Evolutionary conservation across 2,113 vertebrate species (phyloP), one percentile per base, ranked within the genome.

Genomic region (Piaya cayana): DNA sequence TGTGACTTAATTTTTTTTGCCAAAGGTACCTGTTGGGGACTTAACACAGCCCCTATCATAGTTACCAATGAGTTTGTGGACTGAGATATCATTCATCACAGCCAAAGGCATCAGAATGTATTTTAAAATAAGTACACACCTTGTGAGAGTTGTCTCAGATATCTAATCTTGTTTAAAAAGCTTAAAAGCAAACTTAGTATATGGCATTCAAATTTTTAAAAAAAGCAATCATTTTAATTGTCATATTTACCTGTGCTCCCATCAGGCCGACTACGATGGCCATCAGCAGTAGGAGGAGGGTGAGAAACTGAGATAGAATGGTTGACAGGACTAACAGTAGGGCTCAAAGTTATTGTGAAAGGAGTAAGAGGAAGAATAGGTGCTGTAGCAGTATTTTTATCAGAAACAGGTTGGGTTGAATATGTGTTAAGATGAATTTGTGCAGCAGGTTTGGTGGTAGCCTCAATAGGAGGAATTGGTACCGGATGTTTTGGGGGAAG

Each of bases 231-330:
- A 59, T 39, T 90, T 70, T 42, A 82, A 23, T 81, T 83, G 19
- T 83, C 14, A n/a, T 91, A 93, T 69, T 98, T 97, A 98, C 98
- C 97, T 97, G 93, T 94, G 49, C 55, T 93, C 43, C 67, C 56
- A 55, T 83, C 72, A 91, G 82, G 32, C 56, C 68, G 26, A 67
- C 49, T 85, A 82, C 69, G 71, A 22, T 11, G 85, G 71, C 68
- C 34, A 62, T 37, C 88, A 53, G 82, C 90, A 71, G 49, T 56
- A 55, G 91, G 81, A 72, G 70, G 65, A 86, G 88, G 90, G 30
- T 20, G 56, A 83, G 94, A 63, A 91, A 80, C 82, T 21, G 83
- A 82, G 64, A 94, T 86, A 88, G 92, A 92, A 50, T 37, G 88
- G 65, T 83, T 92, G 59, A 80, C 3, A 74, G 95, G 90, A 82